Percentiles rank a stretch among this genome's conserved stretches.
phyloP scores from a whole-genome alignment of 2,113 vertebrate genomes.

The Oenanthe melanoleuca region DNA sequence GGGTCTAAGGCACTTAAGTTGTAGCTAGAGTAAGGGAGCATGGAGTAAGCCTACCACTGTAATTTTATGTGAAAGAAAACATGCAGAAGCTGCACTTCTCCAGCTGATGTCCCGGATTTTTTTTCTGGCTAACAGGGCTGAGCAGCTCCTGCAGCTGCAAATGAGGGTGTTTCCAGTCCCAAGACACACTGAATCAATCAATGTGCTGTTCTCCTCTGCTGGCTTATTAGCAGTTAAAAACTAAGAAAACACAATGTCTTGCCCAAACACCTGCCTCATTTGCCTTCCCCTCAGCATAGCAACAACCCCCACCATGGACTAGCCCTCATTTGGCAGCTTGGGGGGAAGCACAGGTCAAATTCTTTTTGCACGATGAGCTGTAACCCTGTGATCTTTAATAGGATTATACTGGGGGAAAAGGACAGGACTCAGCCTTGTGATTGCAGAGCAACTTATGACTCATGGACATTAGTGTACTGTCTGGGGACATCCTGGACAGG shows the following conservation, averaged over 20 bases:
- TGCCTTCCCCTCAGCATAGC: slow-evolving; percentile 5
- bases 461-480: neutral
- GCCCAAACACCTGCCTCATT: slow-evolving; percentile 34
- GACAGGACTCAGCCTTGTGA: slow-evolving; percentile 9
- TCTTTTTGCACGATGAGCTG: neutral
- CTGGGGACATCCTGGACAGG: neutral
- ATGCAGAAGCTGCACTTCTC: neutral
- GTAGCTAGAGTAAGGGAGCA: neutral
- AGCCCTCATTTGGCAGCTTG: neutral
- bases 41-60: neutral
- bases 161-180: slow-evolving; percentile 27
- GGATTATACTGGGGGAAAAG: slow-evolving; percentile 30
- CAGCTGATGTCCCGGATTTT: neutral
- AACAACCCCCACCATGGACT: neutral
- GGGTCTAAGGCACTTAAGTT: neutral
- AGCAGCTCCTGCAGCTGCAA: slow-evolving; percentile 32
- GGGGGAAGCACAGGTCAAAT: slow-evolving; percentile 41
- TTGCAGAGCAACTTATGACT: slow-evolving; percentile 8
- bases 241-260: slow-evolving; percentile 8
- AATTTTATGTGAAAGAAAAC: neutral
- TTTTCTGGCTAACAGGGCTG: neutral
- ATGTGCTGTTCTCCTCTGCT: neutral
- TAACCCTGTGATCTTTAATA: slow-evolving; percentile 47
- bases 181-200: slow-evolving; percentile 12
- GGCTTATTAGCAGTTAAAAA: slow-evolving; percentile 20